Conservation (phyloP, 2,888 invertebrate species). For the Ectemnius cavifrons region DNA sequence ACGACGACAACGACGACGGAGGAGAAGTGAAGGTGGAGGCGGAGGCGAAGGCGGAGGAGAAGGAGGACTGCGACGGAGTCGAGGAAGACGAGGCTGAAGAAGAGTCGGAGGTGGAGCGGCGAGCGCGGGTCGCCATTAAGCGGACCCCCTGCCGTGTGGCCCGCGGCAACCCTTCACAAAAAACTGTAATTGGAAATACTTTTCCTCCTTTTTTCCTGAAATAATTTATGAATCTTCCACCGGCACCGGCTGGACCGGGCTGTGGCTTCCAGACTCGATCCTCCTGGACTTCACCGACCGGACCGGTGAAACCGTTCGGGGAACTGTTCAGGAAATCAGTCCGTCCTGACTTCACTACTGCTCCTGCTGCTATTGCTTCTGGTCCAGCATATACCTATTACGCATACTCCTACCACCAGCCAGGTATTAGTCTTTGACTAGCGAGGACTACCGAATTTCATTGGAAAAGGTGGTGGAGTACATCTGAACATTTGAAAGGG, state of each 20-base stretch:
- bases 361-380: not conserved
- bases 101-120: slow-evolving; percentile 67
- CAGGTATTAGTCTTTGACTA: not conserved
- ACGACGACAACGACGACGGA: slow-evolving; percentile 40
- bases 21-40: slow-evolving; percentile 31
- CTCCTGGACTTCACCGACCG: slow-evolving; percentile 37
- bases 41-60: slow-evolving; percentile 33
- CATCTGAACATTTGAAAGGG: slow-evolving; percentile 36
- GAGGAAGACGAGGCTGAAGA: slow-evolving; percentile 20
- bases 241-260: slow-evolving; percentile 56
- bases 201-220: slow-evolving; percentile 78
- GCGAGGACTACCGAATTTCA: not conserved
- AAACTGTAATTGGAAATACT: slow-evolving; percentile 79
- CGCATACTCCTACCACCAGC: not conserved
- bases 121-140: slow-evolving; percentile 78
- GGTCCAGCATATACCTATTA: too few species aligned
- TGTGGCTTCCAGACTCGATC: slow-evolving; percentile 58
- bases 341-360: slow-evolving; percentile 17
- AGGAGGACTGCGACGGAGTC: slow-evolving; percentile 33
- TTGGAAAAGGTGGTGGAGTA: slow-evolving; percentile 55
- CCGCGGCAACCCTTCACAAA: slow-evolving; percentile 78
- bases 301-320: slow-evolving; percentile 50
- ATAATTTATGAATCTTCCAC: slow-evolving; percentile 77
- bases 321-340: slow-evolving; percentile 56
- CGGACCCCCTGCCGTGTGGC: slow-evolving; percentile 78